Base-by-base conservation (phyloP, 2,797 vertebrate genomes). In the Alcedo quadribrachys region DNA sequence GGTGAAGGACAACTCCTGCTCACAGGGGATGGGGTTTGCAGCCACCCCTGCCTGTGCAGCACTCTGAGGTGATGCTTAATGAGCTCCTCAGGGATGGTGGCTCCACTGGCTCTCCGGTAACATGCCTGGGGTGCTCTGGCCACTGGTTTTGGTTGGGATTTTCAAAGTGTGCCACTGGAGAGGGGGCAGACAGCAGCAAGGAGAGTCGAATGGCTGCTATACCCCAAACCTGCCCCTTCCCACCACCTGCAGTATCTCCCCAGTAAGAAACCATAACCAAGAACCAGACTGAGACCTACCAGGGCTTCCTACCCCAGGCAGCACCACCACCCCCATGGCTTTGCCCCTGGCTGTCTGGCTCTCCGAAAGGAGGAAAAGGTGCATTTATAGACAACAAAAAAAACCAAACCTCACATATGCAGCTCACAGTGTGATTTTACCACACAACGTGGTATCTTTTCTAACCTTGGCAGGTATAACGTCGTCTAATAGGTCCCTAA, bases 401-500 rank as follows among this genome's bases (percentile, higher is more conserved):
- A 4, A 1, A 22, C 12, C 15, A 51, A 63, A 19, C 9, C 51
- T 12, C 2, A 46, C 0, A 2, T 3, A 15, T 53, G 65, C 55
- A 68, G 81, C 85, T 86, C 74, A 13, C 9, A 0, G 63, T 30
- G 48, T 6, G 28, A 32, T 92, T 92, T 92, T 63, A 87, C 65
- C 86, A 67, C 79, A 87, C 46, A 43, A 43, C 15, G 35, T 25
- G 11, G 84, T 75, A 84, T 90, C 90, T 93, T 81, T 84, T 46
- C 92, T 95, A 92, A 94, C 83, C 86, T 90, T 90, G 84, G 88
- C 93, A 92, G 84, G 86, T 80, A 63, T 81, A 93, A 93, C 79
- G 55, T 9, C 60, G 61, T 86, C 66, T 94, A 96, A 95, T 91
- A 79, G 90, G 91, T 84, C 93, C 92, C 94, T 94, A 93, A 94